Base-by-base conservation (phyloP, 1,140 invertebrate species). In the Drosophila nigromelanica region DNA sequence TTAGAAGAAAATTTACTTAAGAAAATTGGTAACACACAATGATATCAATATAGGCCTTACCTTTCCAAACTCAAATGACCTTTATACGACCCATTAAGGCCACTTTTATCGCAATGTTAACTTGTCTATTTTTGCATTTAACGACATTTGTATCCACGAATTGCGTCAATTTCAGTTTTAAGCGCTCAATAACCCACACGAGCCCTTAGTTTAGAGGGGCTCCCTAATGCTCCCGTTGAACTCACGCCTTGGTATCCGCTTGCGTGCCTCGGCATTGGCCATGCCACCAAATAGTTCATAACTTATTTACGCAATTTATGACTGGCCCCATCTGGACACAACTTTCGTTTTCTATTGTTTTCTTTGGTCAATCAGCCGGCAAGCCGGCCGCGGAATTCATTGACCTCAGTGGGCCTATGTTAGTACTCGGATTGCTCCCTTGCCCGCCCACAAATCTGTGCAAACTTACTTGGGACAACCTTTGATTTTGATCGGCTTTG, bases 221-320 rank as follows among this genome's bases (percentile, higher is more conserved):
- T 60, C 51, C 69, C 45, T 43, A 66, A 35, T 37, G 42, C 14
- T 15, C 27, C 54, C 7, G 24, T 64, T 47, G 37, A 50, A 47
- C 12, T 6, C 55, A 55, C 60, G 21, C 15, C 12, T 45, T 37
- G 7, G 33, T 45, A 45, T 50, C 12, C 37, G 52, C 14, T 82
- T 37, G 80, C 80, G 80, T 85, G 80, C 68, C 59, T 45, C 21
- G 27, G 37, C 30, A 40, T 40, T 58, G 74, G 58, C 76, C 48
- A 47, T 48, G 43, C 55, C 79, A 18, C 56, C 48, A 21, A 50
- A 37, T 14, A 60, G 52, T 89, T 74, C 89, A 89, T 87, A 89
- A 89, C 83, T 89, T 48, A 89, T 89, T 89, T 89, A 80, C 83
- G 83, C 83, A 89, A 83, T 80, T 86, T 87, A 78, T 86, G 77